phyloP scores from a whole-genome alignment of 92 coral and sea anemone genomes.

The Galaxea fascicularis region DNA sequence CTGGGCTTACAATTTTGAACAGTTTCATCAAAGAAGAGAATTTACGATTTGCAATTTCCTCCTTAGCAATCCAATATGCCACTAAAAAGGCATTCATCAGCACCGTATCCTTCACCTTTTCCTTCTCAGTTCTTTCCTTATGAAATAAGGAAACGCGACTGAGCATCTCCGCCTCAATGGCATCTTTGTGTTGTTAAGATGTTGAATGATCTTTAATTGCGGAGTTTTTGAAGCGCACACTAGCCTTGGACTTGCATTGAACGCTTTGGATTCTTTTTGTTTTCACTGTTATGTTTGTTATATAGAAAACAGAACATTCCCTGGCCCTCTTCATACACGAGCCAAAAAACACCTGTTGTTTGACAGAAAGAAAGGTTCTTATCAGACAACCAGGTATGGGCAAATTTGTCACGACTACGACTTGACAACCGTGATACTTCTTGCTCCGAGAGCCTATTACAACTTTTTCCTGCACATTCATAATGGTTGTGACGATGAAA shows the following conservation, averaged over 20 bases:
- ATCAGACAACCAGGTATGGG: constrained; percentile 42
- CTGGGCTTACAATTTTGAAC: constrained; percentile 62
- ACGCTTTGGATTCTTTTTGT: constrained; percentile 4
- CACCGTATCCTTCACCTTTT: constrained; percentile 47
- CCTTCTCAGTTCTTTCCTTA: constrained; percentile 58
- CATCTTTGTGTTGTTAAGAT: constrained; percentile 13
- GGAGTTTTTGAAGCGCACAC: constrained; percentile 6
- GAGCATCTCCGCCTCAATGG: constrained; percentile 22
- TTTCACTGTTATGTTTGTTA: constrained; percentile 23
- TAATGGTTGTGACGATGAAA: constrained; percentile 24
- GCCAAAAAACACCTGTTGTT: constrained; percentile 64
- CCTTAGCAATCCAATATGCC: constrained; percentile 67
- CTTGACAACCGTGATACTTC: constrained; percentile 53
- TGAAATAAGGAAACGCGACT: constrained; percentile 56
- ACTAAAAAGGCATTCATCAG: constrained; percentile 47
- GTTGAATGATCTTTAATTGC: constrained; percentile 11
- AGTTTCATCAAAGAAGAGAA: constrained; percentile 45
- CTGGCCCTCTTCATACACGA: constrained; percentile 51
- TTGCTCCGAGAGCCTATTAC: constrained; percentile 6
- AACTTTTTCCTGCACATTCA: constrained; percentile 5
- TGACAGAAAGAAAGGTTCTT: constrained; percentile 52
- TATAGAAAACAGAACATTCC: constrained; percentile 21
- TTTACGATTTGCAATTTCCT: constrained; percentile 53
- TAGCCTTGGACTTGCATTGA: background rate
- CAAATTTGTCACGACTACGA: constrained; percentile 15